Percentiles rank a stretch among this genome's conserved stretches.
phyloP scores from a whole-genome alignment of 2,888 invertebrate species.

The Metacarcinus magister region DNA sequence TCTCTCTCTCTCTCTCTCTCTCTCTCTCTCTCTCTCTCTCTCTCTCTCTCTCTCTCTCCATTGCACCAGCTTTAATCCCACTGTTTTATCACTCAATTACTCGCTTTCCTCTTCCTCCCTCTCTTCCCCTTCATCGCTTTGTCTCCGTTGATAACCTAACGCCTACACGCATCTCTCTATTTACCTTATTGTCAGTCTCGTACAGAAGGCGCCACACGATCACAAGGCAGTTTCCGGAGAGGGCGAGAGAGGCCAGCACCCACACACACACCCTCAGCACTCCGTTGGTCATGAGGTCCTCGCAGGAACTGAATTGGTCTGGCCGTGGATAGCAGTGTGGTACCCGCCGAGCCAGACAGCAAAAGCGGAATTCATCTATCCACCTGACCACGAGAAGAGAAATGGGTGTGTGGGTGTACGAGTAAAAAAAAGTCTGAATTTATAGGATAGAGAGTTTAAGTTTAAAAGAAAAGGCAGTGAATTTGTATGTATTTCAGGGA shows the following conservation, averaged over 20 bases:
- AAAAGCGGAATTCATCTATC: constrained; percentile 85
- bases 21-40: no score
- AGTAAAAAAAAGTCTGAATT: no score
- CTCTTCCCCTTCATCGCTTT: background rate
- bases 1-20: no score
- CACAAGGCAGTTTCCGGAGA: constrained; percentile 84
- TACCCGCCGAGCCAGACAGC: constrained; percentile 85
- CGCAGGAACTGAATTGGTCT: constrained; percentile 85
- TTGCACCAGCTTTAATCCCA: no score
- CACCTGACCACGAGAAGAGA: constrained; percentile 83
- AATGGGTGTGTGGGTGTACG: background rate
- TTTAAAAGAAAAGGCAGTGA: no score
- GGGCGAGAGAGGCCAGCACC: constrained; percentile 84
- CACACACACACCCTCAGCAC: constrained; percentile 85
- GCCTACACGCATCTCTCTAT: no score
- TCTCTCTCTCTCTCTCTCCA: no score
- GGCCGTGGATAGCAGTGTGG: constrained; percentile 84
- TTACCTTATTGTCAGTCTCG: constrained; percentile 70
- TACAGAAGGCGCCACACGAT: constrained; percentile 84
- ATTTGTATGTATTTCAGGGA: no score
- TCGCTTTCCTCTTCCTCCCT: background rate
- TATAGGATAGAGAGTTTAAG: no score
- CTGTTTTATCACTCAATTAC: no score
- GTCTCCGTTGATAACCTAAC: background rate
- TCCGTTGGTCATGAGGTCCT: constrained; percentile 85